Base-by-base conservation (phyloP, 2,797 vertebrate species). In the Menidia menidia region DNA sequence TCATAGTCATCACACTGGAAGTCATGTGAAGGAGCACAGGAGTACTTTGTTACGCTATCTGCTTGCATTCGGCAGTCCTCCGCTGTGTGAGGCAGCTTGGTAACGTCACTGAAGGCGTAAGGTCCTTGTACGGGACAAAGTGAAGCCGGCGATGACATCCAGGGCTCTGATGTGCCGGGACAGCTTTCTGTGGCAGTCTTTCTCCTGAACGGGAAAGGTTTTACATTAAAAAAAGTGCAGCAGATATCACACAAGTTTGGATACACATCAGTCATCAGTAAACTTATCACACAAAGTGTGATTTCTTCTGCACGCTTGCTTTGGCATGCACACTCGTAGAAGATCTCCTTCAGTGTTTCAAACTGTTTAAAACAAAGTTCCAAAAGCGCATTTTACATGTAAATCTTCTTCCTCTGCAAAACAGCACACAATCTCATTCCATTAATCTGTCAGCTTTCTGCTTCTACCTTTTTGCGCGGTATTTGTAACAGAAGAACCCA, bases 401-500 rank as follows among this genome's bases (percentile, higher is more conserved):
- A 39, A 39, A 39, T 39, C 35, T 39, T 39, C 35, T 39, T 39
- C 4, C 35, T 39, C 6, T 39, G 35, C 6, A 7, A 39, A 10
- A 39, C 6, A 39, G 10, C 35, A 39, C 35, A 39, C 10, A 10
- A 39, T 39, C 35, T 39, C 35, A 39, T 39, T 39, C 35, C 35
- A 7, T 6, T 30, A 25, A 3, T 43, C 5, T 31, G 45, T 11
- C 15, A 33, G 5, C 1, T 14, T 53, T 31, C 15, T 60, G 18
- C 25, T 47, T 92, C 93, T 91, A 94, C 98, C 96, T 96, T 77
- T 88, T 96, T 6, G 85, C 47, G 18, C 89, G 84, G 43, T 96
- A 92, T 89, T 92, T 96, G 75, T 93, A 95, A 73, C 95, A 96
- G 73, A 96, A 90, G 50, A 96, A 85, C 19, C 90, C 94, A 7